These are phyloP conservation scores for Rhaphigaster nebulosa DNA, from an alignment of 2,888 invertebrate genomes.

Conservation along the genomic window DNA sequence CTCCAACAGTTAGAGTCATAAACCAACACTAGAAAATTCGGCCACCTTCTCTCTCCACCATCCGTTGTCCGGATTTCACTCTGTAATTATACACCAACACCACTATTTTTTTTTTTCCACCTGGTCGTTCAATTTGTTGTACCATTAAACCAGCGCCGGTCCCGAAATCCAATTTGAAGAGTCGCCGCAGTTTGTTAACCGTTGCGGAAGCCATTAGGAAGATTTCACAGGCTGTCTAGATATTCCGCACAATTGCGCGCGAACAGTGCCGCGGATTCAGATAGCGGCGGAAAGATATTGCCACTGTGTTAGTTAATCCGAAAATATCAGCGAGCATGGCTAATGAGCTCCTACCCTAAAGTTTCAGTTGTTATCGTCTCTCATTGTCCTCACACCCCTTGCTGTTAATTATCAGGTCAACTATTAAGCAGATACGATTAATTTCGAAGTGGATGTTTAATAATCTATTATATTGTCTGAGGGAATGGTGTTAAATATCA, in stretches of 20 bases:
- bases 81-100: neutral
- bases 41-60: neutral
- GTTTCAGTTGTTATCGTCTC: slow-evolving; percentile 6
- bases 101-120: slow-evolving; percentile 10
- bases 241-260: slow-evolving; percentile 27
- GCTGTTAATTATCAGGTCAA: neutral
- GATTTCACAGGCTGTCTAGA: slow-evolving; percentile 41
- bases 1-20: neutral
- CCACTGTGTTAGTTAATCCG: slow-evolving; percentile 37
- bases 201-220: slow-evolving; percentile 34
- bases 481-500: neutral
- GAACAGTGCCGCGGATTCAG: slow-evolving; percentile 29
- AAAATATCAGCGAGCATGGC: slow-evolving; percentile 21
- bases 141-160: slow-evolving; percentile 6
- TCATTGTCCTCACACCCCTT: neutral
- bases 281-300: slow-evolving; percentile 21
- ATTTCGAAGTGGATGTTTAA: neutral
- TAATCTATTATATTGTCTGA: neutral
- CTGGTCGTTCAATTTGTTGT: slow-evolving; percentile 45
- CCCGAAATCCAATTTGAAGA: slow-evolving; percentile 19
- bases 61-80: neutral
- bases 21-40: neutral
- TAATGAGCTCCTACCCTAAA: slow-evolving; percentile 5
- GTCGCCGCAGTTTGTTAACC: slow-evolving; percentile 32
- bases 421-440: slow-evolving; percentile 28